Conservation (phyloP, 1,140 invertebrate species). For the Harlomillsia oculata region DNA sequence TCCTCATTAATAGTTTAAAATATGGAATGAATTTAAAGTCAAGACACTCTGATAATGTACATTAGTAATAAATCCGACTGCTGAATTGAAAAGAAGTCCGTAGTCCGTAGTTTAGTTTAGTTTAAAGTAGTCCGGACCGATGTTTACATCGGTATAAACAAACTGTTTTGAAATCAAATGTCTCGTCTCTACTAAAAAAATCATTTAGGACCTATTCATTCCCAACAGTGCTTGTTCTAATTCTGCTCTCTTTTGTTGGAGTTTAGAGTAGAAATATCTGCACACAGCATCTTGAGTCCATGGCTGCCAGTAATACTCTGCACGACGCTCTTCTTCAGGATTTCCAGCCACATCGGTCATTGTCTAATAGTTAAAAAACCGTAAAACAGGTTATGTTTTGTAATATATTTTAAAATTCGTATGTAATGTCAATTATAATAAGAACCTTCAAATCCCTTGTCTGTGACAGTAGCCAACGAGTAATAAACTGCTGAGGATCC, state of each 20-base stretch:
- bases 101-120: no score
- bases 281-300: slow-evolving; percentile 96
- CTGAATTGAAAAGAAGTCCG: no score
- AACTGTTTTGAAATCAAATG: no score
- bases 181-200: no score
- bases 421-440: slow-evolving; percentile 3
- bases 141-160: no score
- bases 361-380: slow-evolving; percentile 50
- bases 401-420: background rate
- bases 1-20: no score
- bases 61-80: no score
- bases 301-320: slow-evolving; percentile 88
- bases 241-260: slow-evolving; percentile 87
- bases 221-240: slow-evolving; percentile 77
- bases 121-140: no score
- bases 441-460: slow-evolving; percentile 84
- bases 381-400: background rate
- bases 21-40: no score
- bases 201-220: no score
- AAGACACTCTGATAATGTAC: no score
- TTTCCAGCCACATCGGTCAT: slow-evolving; percentile 94
- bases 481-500: slow-evolving; percentile 97
- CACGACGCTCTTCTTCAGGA: slow-evolving; percentile 87
- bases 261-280: slow-evolving; percentile 96
- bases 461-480: slow-evolving; percentile 98